These are phyloP conservation scores for Barnardius zonarius DNA, from an alignment of 2,113 vertebrate species.

Conservation along the genomic window DNA sequence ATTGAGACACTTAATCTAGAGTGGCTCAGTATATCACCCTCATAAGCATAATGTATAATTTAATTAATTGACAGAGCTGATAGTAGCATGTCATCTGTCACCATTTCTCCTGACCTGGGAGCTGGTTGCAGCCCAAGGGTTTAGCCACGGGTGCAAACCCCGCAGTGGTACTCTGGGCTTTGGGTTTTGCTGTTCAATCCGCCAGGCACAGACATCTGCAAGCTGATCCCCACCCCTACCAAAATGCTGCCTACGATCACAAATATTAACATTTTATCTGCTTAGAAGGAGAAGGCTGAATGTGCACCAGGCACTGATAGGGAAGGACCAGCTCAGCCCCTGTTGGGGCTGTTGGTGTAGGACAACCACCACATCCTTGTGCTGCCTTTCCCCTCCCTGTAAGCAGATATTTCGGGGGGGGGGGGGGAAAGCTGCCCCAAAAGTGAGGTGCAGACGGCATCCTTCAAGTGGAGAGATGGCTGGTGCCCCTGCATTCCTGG, in stretches of 20 bases:
- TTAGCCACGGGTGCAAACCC: not conserved
- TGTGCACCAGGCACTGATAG: rapidly evolving
- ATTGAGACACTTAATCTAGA: constrained; percentile 77
- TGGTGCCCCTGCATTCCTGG: not conserved
- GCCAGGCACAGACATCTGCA: rapidly evolving
- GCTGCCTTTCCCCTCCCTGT: not conserved
- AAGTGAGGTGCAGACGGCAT: not conserved
- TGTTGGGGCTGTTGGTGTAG: not conserved
- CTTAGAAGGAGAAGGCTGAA: not conserved
- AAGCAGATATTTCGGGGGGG: not conserved
- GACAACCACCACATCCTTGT: rapidly evolving
- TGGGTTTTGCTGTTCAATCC: not conserved
- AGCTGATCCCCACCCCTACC: not conserved
- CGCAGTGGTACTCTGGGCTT: rapidly evolving
- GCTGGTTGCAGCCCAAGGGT: constrained; percentile 30
- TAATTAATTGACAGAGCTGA: constrained; percentile 72
- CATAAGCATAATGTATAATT: constrained; percentile 73
- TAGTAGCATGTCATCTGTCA: constrained; percentile 73
- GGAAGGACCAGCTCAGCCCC: not conserved
- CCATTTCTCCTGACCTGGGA: constrained; percentile 72
- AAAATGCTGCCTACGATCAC: not conserved
- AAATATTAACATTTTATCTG: not conserved
- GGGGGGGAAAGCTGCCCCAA: not conserved
- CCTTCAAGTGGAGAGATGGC: not conserved
- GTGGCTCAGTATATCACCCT: constrained; percentile 68